These are phyloP conservation scores for Nomada lathburiana DNA, from an alignment of 2,888 invertebrate species.

Conservation along the genomic window DNA sequence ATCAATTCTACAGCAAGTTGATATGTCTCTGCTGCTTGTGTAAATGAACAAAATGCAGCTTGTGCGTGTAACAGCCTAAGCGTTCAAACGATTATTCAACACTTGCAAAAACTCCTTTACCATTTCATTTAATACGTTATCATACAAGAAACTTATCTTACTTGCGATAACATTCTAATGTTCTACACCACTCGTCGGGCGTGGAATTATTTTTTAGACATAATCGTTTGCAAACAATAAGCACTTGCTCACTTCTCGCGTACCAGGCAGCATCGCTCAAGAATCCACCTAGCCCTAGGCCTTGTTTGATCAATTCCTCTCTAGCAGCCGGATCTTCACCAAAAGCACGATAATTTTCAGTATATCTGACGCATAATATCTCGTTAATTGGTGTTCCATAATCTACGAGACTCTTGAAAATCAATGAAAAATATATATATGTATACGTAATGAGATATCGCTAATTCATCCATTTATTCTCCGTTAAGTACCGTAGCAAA, in stretches of 20 bases:
- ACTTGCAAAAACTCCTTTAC: not conserved
- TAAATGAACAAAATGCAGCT: slow-evolving; percentile 92
- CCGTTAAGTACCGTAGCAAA: not conserved
- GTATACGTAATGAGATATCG: not conserved
- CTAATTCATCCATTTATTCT: not conserved
- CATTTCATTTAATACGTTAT: not conserved
- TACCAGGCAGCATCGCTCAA: slow-evolving; percentile 96
- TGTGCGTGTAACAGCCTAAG: slow-evolving; percentile 93
- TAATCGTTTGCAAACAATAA: slow-evolving; percentile 89
- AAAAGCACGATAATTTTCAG: slow-evolving; percentile 69
- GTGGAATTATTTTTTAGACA: slow-evolving; percentile 86
- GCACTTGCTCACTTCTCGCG: slow-evolving; percentile 90
- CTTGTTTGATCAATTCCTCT: slow-evolving; percentile 78
- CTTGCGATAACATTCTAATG: slow-evolving; percentile 95
- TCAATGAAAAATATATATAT: slow-evolving; percentile 22
- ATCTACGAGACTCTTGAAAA: slow-evolving; percentile 87
- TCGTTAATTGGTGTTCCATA: slow-evolving; percentile 87
- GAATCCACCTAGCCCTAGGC: slow-evolving; percentile 88
- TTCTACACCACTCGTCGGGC: slow-evolving; percentile 87
- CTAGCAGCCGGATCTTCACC: slow-evolving; percentile 67
- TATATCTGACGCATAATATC: slow-evolving; percentile 81
- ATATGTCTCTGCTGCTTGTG: slow-evolving; percentile 90
- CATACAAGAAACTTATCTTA: slow-evolving; percentile 81
- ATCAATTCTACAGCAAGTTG: slow-evolving; percentile 86
- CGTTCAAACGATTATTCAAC: slow-evolving; percentile 12